These are phyloP conservation scores for Timandra comae DNA, from an alignment of 2,888 invertebrate species.

Conservation along the genomic window DNA sequence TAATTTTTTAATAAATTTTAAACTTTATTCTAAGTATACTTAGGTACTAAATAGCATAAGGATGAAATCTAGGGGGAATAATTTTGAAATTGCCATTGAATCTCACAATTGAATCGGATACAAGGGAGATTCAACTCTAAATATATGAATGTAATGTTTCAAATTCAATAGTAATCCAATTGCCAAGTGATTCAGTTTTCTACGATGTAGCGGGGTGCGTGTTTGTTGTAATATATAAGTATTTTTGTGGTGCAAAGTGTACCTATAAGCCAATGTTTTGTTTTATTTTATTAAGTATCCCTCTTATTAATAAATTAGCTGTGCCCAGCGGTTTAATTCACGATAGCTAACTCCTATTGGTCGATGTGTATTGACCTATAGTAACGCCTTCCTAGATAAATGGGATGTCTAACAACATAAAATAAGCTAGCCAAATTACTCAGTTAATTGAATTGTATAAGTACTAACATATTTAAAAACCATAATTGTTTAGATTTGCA, in stretches of 20 bases:
- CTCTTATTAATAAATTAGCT: too few relatives aligned
- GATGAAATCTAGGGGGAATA: background rate
- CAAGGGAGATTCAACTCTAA: background rate
- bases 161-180: slow-evolving; percentile 3
- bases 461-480: too few relatives aligned
- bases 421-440: too few relatives aligned
- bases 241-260: slow-evolving; percentile 50
- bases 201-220: slow-evolving; percentile 36
- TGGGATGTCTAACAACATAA: too few relatives aligned
- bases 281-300: slow-evolving; percentile 33
- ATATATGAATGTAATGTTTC: too few relatives aligned
- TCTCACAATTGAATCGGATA: background rate
- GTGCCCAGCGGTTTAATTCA: too few relatives aligned
- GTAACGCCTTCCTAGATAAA: too few relatives aligned
- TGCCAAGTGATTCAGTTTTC: slow-evolving; percentile 33
- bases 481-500: too few relatives aligned
- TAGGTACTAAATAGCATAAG: background rate
- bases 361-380: too few relatives aligned
- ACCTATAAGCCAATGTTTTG: slow-evolving; percentile 32
- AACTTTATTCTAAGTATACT: background rate
- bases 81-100: slow-evolving; percentile 16
- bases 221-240: slow-evolving; percentile 34
- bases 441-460: too few relatives aligned
- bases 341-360: too few relatives aligned
- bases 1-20: too few relatives aligned